Conservation (phyloP, 2,888 invertebrate genomes). For the Andrena bicolor region DNA sequence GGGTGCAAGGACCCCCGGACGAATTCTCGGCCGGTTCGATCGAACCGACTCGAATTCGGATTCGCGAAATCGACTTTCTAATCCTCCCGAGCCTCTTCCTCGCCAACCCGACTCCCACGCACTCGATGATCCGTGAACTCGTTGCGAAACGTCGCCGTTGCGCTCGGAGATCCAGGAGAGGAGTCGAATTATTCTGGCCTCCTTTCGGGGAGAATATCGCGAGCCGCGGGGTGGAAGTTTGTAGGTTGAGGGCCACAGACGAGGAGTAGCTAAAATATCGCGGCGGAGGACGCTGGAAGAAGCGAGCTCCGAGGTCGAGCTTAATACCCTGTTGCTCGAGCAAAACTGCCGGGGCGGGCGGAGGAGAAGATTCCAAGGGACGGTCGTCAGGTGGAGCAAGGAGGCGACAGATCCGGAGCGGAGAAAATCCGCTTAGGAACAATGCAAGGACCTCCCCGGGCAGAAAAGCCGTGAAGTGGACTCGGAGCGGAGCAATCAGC, state of each 20-base stretch:
- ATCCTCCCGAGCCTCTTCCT: constrained; percentile 36
- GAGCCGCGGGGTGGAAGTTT: not conserved
- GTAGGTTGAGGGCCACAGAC: not conserved
- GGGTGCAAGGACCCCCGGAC: constrained; percentile 61
- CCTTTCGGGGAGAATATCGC: not conserved
- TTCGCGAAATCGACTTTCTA: constrained; percentile 60
- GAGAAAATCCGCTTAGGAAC: constrained; percentile 46
- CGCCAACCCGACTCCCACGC: constrained; percentile 32
- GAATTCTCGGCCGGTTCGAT: constrained; percentile 43
- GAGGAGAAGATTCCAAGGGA: not conserved
- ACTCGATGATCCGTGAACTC: constrained; percentile 9
- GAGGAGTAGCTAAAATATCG: not conserved
- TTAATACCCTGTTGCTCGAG: not conserved
- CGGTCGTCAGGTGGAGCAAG: constrained; percentile 1
- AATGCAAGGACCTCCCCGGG: constrained; percentile 33
- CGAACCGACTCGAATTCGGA: constrained; percentile 56
- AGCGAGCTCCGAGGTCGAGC: not conserved
- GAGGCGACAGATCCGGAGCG: not conserved
- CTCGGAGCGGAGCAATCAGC: constrained; percentile 36
- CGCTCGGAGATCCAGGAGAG: not conserved
- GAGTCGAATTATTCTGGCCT: not conserved
- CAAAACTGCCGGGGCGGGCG: not conserved
- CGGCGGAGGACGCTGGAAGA: not conserved
- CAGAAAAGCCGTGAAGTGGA: constrained; percentile 25
- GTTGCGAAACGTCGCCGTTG: constrained; percentile 25